Base-by-base conservation (phyloP, 2,113 vertebrate genomes). In the Megalops atlanticus region DNA sequence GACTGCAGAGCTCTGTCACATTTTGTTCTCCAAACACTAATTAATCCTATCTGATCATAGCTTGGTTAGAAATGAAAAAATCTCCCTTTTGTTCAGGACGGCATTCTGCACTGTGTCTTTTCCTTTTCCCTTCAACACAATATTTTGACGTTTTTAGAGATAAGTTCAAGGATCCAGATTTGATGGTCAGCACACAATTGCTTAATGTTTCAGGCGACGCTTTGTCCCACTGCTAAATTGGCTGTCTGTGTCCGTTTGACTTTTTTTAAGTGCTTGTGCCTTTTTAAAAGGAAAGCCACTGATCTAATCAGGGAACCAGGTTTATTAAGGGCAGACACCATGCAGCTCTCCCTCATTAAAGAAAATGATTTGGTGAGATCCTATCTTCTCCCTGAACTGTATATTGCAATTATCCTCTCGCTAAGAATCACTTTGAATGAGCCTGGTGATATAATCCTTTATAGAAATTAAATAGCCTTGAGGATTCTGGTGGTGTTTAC, bases 21-120 rank as follows among this genome's bases (percentile, higher is more conserved):
- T 85, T 89, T 85, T 86, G 83, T 83, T 86, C 88, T 83, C 87
- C 86, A 91, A 91, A 88, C 89, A 88, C 86, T 88, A 92, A 91
- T 93, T 86, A 92, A 91, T 92, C 91, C 91, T 85, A 88, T 86
- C 21, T 6, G 5, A 1, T 68, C 27, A 68, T 0, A 84, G 85
- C 88, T 89, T 83, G 84, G 74, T 80, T 74, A 78, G 74, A 76
- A 40, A 77, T 70, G 52, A 84, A 79, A 85, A 83, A 84, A 80
- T 85, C 88, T 87, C 82, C 76, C 39, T 84, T 77, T 82, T 86
- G 79, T 39, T 35, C 41, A 38, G 35, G 77, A 39, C 6, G 4
- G 1, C 2, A 12, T 6, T 80, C 7, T n/a, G 14, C 58, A 41
- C 33, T n/a, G 47, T 16, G 36, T 43, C 58, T 40, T 35, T 49